phyloP scores from a whole-genome alignment of 2,797 vertebrate species.

The Coregonus suidteri region DNA sequence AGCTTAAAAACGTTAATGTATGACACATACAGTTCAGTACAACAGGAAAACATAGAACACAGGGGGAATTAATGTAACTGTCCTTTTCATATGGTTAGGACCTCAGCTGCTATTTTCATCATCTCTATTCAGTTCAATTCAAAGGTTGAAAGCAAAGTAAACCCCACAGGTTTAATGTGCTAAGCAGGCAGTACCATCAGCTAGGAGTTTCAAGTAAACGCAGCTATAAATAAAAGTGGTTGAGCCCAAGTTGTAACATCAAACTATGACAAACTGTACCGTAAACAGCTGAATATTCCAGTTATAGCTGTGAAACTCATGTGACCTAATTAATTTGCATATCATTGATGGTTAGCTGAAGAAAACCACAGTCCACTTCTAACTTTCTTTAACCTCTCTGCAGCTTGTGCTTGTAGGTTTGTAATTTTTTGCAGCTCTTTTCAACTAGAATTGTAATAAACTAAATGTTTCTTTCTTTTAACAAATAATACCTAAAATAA shows the following conservation, averaged over 20 bases:
- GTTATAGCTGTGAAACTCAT: conserved; percentile 16
- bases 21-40: conserved; percentile 17
- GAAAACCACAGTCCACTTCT: neutral
- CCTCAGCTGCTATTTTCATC: neutral
- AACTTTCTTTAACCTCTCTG: conserved; percentile 11
- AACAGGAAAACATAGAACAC: conserved; percentile 9
- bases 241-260: conserved; percentile 19
- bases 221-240: conserved; percentile 36
- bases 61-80: conserved; percentile 5
- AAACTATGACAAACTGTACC: conserved; percentile 31
- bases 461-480: neutral
- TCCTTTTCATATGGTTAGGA: conserved; percentile 2
- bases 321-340: conserved; percentile 12
- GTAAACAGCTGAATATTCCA: conserved; percentile 21
- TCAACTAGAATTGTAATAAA: conserved; percentile 14
- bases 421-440: conserved; percentile 12
- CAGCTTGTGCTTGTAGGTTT: conserved; percentile 33
- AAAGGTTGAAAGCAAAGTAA: conserved; percentile 2
- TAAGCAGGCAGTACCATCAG: conserved; percentile 26
- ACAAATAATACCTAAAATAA: conserved; percentile 1
- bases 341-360: neutral
- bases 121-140: neutral
- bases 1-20: conserved; percentile 25
- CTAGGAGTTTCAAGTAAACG: conserved; percentile 58
- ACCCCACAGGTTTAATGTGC: neutral